These are phyloP conservation scores for Furcifer pardalis DNA, from an alignment of 2,797 vertebrate species.

Conservation along the genomic window DNA sequence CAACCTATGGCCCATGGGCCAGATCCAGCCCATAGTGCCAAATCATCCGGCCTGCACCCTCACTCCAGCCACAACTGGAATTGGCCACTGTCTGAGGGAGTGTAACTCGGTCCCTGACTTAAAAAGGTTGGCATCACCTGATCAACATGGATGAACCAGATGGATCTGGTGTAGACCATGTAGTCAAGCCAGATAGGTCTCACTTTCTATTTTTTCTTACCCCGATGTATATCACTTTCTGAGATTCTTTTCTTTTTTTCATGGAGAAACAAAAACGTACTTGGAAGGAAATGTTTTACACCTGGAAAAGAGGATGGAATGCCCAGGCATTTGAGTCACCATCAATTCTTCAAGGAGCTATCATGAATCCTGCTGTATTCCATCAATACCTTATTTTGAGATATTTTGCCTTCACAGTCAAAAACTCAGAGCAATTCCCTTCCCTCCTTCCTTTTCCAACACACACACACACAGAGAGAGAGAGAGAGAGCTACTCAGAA, in stretches of 20 bases:
- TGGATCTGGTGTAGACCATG: too few species aligned
- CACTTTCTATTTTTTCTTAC: conserved; percentile 31
- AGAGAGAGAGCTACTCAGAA: conserved; percentile 34
- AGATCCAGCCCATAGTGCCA: too few species aligned
- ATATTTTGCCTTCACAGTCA: conserved; percentile 61
- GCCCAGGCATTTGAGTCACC: conserved; percentile 43
- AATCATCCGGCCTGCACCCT: too few species aligned
- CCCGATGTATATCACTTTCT: not conserved
- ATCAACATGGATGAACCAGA: too few species aligned
- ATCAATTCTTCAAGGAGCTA: conserved; percentile 3
- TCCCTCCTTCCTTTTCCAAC: not conserved
- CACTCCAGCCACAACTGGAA: too few species aligned
- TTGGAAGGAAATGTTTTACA: conserved; percentile 53
- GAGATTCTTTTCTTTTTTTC: conserved; percentile 36
- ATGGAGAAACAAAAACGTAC: conserved; percentile 14
- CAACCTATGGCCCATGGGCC: too few species aligned
- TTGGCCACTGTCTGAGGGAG: too few species aligned
- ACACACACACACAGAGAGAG: not conserved
- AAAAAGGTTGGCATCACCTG: too few species aligned
- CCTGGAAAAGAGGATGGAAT: conserved; percentile 37
- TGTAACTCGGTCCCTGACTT: too few species aligned
- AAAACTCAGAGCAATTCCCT: conserved; percentile 67
- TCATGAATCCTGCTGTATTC: conserved; percentile 55
- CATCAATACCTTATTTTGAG: conserved; percentile 57
- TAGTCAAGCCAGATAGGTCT: conserved; percentile 39